phyloP scores from a whole-genome alignment of 2,888 invertebrate genomes.

The Timema podura region DNA sequence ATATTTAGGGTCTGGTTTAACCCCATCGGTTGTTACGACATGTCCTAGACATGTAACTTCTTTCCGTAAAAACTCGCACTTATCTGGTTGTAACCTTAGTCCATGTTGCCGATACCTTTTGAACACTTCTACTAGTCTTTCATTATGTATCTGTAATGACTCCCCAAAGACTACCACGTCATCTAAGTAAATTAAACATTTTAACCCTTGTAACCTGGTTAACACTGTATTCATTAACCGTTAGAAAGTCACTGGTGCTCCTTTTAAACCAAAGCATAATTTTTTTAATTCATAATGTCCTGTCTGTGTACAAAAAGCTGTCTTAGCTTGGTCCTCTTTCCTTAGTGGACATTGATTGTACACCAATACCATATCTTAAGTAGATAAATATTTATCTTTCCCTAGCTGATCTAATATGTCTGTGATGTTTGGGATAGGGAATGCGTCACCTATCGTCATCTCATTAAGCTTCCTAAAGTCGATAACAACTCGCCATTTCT shows the following conservation, averaged over 20 bases:
- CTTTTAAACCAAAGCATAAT: slow-evolving; percentile 2
- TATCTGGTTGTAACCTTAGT: slow-evolving; percentile 21
- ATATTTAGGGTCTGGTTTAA: no score
- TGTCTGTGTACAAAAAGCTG: slow-evolving; percentile 7
- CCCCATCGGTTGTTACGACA: slow-evolving; percentile 14
- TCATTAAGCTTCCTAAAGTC: no score
- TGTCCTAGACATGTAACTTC: slow-evolving; percentile 19
- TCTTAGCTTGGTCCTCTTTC: slow-evolving; percentile 12
- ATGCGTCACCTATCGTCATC: no score
- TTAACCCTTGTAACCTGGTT: neutral
- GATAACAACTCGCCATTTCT: no score
- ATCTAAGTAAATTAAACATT: slow-evolving; percentile 33
- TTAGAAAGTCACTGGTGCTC: slow-evolving; percentile 16
- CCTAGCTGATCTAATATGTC: slow-evolving; percentile 15
- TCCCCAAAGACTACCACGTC: slow-evolving; percentile 26
- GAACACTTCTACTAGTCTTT: slow-evolving; percentile 21
- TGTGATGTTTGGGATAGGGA: no score
- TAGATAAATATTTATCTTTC: slow-evolving; percentile 6
- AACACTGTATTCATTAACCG: slow-evolving; percentile 14
- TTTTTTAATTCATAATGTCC: slow-evolving; percentile 8
- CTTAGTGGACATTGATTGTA: slow-evolving; percentile 5
- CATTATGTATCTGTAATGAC: neutral
- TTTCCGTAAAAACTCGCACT: slow-evolving; percentile 25
- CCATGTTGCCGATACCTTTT: neutral
- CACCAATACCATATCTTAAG: slow-evolving; percentile 17